Conservation (phyloP, 1,140 invertebrate genomes). For the Drosophila kanapiae region DNA sequence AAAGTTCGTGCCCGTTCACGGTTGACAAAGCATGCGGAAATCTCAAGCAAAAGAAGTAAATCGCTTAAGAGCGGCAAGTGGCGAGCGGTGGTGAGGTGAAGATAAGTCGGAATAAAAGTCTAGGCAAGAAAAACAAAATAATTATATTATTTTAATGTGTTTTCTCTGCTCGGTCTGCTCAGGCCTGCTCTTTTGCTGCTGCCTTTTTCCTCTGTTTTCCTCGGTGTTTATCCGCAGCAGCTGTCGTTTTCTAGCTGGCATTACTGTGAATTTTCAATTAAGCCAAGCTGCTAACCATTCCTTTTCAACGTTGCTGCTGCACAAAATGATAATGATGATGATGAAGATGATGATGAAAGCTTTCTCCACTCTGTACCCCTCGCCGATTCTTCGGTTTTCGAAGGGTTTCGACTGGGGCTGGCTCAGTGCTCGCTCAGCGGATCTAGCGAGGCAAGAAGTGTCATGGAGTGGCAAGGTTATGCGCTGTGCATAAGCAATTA, state of each 20-base stretch:
- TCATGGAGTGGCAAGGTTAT: conserved; percentile 79
- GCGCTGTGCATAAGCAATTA: conserved; percentile 81
- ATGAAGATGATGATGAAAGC: conserved; percentile 50
- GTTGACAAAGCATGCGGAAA: conserved; percentile 83
- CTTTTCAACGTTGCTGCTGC: conserved; percentile 41
- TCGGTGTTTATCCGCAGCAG: conserved; percentile 59
- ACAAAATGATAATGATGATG: conserved; percentile 22
- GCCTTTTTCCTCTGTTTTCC: conserved; percentile 43
- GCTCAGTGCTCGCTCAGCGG: conserved; percentile 9
- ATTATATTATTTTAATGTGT: conserved; percentile 81
- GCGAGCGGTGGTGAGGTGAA: background rate
- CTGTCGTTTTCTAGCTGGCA: conserved; percentile 73
- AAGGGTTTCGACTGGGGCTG: conserved; percentile 24
- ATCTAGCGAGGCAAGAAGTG: conserved; percentile 60
- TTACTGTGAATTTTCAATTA: conserved; percentile 82
- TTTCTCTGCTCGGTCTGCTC: conserved; percentile 37
- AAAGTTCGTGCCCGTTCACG: conserved; percentile 81
- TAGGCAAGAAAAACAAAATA: conserved; percentile 53
- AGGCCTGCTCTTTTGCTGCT: too few species aligned
- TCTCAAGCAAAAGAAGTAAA: conserved; percentile 51
- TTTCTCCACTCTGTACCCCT: conserved; percentile 36
- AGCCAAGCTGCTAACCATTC: conserved; percentile 52
- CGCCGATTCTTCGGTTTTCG: conserved; percentile 2
- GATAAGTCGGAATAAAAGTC: conserved; percentile 46
- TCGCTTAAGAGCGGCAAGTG: conserved; percentile 38